These are phyloP conservation scores for Teleopsis dalmanni DNA, from an alignment of 1,140 invertebrate species.

Conservation along the genomic window DNA sequence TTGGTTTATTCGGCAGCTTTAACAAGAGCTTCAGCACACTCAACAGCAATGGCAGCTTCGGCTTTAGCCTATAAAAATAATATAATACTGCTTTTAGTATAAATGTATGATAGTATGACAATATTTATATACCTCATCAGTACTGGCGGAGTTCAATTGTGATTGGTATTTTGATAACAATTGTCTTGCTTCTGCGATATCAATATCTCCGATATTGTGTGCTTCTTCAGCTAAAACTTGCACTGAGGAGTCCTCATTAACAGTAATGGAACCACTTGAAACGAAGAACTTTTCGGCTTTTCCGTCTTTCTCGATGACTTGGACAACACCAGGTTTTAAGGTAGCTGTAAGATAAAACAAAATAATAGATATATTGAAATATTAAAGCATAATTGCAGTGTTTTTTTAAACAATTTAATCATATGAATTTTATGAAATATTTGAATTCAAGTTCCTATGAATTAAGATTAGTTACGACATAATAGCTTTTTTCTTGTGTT, in stretches of 20 bases:
- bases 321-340: constrained; percentile 91
- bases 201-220: constrained; percentile 77
- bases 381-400: no score
- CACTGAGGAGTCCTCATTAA: constrained; percentile 97
- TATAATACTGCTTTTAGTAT: constrained; percentile 11
- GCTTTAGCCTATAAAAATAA: constrained; percentile 64
- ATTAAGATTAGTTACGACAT: neutral
- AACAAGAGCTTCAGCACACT: constrained; percentile 88
- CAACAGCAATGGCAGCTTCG: constrained; percentile 89
- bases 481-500: neutral
- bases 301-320: constrained; percentile 85
- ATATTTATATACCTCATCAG: constrained; percentile 57
- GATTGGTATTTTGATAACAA: constrained; percentile 78
- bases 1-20: constrained; percentile 70
- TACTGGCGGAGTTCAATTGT: constrained; percentile 66
- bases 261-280: constrained; percentile 93
- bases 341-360: constrained; percentile 57
- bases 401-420: no score
- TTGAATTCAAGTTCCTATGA: neutral
- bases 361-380: no score
- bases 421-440: no score
- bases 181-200: constrained; percentile 72
- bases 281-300: constrained; percentile 85
- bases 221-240: constrained; percentile 98
- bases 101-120: neutral